Conservation (phyloP, 2,113 vertebrate species). For the Anoura caudifer region DNA sequence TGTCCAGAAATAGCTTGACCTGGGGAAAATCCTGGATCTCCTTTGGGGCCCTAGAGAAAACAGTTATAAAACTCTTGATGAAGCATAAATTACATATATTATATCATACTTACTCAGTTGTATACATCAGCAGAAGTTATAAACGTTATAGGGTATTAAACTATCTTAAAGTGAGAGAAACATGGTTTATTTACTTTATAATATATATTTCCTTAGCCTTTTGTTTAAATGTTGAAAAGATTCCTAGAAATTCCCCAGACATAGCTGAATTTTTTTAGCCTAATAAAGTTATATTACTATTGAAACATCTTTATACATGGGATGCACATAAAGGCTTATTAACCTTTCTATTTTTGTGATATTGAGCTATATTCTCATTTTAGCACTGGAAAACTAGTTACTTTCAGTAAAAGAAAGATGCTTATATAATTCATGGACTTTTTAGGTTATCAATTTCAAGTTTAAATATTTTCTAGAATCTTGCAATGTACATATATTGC, state of each 20-base stretch:
- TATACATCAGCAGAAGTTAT: not conserved
- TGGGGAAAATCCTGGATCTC: slow-evolving; percentile 94
- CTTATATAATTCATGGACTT: not conserved
- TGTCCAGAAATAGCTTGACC: slow-evolving; percentile 88
- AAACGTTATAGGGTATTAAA: not conserved
- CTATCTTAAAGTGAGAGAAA: slow-evolving; percentile 2
- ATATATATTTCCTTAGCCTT: not conserved
- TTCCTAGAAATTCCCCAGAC: not conserved
- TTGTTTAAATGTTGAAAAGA: slow-evolving; percentile 14
- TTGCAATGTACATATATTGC: not conserved
- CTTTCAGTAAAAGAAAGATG: not conserved
- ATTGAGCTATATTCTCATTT: not conserved
- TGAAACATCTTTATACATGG: not conserved
- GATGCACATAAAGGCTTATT: not conserved
- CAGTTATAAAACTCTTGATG: slow-evolving; percentile 18
- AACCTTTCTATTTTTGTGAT: not conserved
- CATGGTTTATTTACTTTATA: not conserved
- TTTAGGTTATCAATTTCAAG: not conserved
- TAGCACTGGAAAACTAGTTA: not conserved
- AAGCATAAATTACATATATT: not conserved
- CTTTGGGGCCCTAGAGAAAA: slow-evolving; percentile 89
- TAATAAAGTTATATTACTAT: not conserved
- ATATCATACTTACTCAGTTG: not conserved
- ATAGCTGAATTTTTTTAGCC: not conserved
- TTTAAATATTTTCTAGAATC: slow-evolving; percentile 13